Conservation (phyloP, 1,140 invertebrate species). For the Cryptotermes secundus region DNA sequence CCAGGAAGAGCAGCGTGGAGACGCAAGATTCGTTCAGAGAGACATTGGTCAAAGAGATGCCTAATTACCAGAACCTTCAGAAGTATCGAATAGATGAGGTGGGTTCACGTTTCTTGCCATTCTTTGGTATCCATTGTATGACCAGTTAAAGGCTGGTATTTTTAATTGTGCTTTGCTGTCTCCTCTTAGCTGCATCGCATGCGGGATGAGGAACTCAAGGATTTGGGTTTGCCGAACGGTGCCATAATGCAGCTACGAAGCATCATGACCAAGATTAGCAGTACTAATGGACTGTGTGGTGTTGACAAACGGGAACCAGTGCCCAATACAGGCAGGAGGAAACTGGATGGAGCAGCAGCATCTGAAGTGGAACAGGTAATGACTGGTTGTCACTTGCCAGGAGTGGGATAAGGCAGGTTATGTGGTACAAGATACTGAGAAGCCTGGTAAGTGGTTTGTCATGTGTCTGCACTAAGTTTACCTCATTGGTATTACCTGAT, state of each 20-base stretch:
- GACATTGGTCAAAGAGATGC: slow-evolving; percentile 51
- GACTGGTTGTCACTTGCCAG: background rate
- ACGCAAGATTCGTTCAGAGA: slow-evolving; percentile 48
- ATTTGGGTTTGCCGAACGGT: slow-evolving; percentile 52
- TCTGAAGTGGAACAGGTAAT: background rate
- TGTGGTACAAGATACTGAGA: too few species aligned
- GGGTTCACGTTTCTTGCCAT: slow-evolving; percentile 16
- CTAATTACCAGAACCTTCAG: slow-evolving; percentile 49
- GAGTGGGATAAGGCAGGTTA: too few species aligned
- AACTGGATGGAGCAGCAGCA: background rate
- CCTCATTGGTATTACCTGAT: background rate
- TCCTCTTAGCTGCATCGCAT: slow-evolving; percentile 56
- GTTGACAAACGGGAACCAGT: slow-evolving; percentile 23
- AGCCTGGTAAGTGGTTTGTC: too few species aligned
- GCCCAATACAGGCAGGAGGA: slow-evolving; percentile 1
- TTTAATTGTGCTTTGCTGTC: too few species aligned
- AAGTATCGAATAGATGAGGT: slow-evolving; percentile 52
- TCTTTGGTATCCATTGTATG: too few species aligned
- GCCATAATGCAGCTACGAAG: slow-evolving; percentile 58
- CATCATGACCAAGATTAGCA: slow-evolving; percentile 55
- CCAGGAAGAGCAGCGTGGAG: slow-evolving; percentile 17
- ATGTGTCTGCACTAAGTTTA: background rate
- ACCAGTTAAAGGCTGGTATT: too few species aligned
- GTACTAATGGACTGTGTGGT: slow-evolving; percentile 46
- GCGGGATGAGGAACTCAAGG: slow-evolving; percentile 55